These are phyloP conservation scores for Drosophila borealis DNA, from an alignment of 2,888 invertebrate genomes.

Conservation along the genomic window DNA sequence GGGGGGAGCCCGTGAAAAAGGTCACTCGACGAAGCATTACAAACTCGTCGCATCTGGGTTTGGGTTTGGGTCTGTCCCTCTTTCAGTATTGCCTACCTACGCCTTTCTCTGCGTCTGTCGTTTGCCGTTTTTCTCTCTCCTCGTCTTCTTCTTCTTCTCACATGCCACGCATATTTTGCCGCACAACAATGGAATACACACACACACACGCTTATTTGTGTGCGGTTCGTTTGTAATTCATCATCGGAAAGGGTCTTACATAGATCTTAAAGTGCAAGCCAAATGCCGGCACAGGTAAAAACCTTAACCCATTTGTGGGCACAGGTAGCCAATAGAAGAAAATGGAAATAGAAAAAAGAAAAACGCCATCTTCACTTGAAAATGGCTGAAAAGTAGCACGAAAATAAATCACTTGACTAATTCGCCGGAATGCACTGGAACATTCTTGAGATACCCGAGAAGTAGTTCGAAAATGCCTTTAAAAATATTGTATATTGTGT, in stretches of 20 bases:
- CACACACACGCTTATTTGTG: constrained; percentile 43
- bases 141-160: constrained; percentile 51
- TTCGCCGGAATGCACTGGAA: constrained; percentile 16
- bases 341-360: background rate
- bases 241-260: constrained; percentile 54
- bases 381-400: constrained; percentile 16
- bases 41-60: constrained; percentile 48
- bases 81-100: constrained; percentile 48
- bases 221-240: constrained; percentile 66
- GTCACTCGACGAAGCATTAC: constrained; percentile 66
- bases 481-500: no score
- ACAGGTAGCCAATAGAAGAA: constrained; percentile 43
- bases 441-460: constrained; percentile 1
- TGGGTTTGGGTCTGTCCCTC: constrained; percentile 33
- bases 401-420: constrained; percentile 10
- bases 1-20: constrained; percentile 57
- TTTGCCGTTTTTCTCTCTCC: constrained; percentile 52
- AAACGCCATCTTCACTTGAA: constrained; percentile 11
- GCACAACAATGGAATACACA: constrained; percentile 51
- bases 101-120: constrained; percentile 34
- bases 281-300: constrained; percentile 63
- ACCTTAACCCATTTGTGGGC: constrained; percentile 66
- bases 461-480: background rate
- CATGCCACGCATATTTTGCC: constrained; percentile 73
- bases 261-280: constrained; percentile 39